Evolutionary conservation across 2,797 vertebrate genomes (phyloP).

Genomic region (Siniperca scherzeri): DNA sequence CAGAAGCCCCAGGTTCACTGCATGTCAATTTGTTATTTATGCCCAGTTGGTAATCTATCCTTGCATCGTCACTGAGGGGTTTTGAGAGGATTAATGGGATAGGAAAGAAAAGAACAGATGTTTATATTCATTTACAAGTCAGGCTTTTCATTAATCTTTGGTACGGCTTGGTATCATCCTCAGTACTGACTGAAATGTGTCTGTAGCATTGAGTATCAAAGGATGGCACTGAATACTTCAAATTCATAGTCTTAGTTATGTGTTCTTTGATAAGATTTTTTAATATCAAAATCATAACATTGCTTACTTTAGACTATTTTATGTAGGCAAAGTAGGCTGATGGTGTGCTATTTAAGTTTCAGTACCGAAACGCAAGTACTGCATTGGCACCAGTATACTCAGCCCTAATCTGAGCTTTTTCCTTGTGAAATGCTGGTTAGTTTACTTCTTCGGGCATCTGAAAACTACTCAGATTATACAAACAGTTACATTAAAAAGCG

Average conservation of each 20-base stretch:
- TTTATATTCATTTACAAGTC: background rate
- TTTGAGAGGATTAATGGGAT: background rate
- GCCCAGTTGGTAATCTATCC: background rate
- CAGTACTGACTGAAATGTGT: background rate
- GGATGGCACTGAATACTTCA: background rate
- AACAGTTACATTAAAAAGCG: background rate
- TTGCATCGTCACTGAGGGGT: background rate
- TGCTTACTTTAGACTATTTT: too few relatives aligned
- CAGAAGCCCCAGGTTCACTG: too few relatives aligned
- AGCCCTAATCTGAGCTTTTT: background rate
- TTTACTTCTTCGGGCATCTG: background rate
- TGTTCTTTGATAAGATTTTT: background rate
- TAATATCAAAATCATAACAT: too few relatives aligned
- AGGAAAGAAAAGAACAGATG: background rate
- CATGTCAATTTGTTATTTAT: too few relatives aligned
- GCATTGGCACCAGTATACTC: background rate
- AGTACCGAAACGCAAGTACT: background rate
- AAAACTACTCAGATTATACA: too few relatives aligned
- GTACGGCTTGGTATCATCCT: background rate
- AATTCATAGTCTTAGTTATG: background rate
- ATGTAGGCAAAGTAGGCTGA: too few relatives aligned
- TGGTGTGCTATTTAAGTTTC: background rate
- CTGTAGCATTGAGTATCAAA: background rate
- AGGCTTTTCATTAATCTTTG: background rate
- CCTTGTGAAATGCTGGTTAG: background rate